These are phyloP conservation scores for Chionomys nivalis DNA, from an alignment of 2,113 vertebrate genomes.

Conservation along the genomic window DNA sequence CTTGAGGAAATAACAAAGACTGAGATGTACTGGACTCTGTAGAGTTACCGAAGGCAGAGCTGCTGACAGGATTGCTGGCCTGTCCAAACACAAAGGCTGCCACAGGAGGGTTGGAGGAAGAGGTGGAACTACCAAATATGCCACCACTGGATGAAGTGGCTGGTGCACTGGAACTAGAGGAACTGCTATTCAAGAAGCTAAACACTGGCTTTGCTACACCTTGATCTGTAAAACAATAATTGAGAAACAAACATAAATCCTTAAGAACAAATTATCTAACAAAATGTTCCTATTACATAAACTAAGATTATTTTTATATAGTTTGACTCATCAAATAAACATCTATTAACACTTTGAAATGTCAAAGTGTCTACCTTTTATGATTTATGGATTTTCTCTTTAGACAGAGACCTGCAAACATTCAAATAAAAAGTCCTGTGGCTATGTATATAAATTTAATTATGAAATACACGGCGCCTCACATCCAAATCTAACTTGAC, in stretches of 20 bases:
- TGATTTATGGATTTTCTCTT: neutral
- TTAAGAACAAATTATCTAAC: slow-evolving; percentile 16
- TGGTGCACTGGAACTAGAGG: slow-evolving; percentile 83
- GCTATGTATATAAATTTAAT: neutral
- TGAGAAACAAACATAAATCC: slow-evolving; percentile 56
- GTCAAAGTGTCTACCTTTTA: neutral
- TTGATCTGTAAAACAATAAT: slow-evolving; percentile 84
- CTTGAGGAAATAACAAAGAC: slow-evolving; percentile 91
- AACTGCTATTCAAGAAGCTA: slow-evolving; percentile 88
- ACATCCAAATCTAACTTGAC: neutral
- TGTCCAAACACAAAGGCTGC: slow-evolving; percentile 92
- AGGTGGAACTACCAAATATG: slow-evolving; percentile 87
- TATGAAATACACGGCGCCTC: neutral
- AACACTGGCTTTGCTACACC: slow-evolving; percentile 89
- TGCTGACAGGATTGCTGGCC: slow-evolving; percentile 86
- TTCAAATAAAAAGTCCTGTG: neutral
- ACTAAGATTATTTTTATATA: neutral
- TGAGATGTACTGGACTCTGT: slow-evolving; percentile 87
- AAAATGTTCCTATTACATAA: neutral
- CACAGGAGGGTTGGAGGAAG: slow-evolving; percentile 80
- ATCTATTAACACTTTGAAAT: neutral
- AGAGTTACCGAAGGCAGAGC: slow-evolving; percentile 85
- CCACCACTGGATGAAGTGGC: slow-evolving; percentile 80
- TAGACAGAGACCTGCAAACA: neutral
- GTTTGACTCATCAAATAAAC: neutral